Conservation (phyloP, 2,797 vertebrate species). For the Pantherophis alleghaniensis region DNA sequence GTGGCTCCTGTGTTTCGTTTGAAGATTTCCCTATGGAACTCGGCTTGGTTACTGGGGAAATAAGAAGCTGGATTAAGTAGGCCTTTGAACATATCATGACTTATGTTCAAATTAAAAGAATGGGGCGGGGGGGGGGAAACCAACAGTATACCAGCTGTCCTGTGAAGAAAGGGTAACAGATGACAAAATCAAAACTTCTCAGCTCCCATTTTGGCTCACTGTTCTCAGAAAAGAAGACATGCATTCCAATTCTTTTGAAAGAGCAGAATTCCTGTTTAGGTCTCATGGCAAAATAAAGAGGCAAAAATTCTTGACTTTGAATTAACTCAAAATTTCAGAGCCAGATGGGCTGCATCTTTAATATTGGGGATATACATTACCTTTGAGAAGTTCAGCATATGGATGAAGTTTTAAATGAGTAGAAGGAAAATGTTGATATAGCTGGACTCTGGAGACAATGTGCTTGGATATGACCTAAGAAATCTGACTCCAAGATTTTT, state of each 20-base stretch:
- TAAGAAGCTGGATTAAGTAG: neutral
- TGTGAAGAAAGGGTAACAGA: neutral
- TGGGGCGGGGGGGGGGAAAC: neutral
- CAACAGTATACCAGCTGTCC: neutral
- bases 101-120: neutral
- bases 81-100: neutral
- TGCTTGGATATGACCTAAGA: neutral
- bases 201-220: neutral
- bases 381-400: neutral
- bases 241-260: neutral
- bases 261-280: neutral
- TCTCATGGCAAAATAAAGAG: neutral
- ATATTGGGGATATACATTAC: neutral
- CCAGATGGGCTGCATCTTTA: neutral
- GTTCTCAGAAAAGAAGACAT: neutral
- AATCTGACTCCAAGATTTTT: neutral
- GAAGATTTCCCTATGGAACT: neutral
- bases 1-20: neutral
- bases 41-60: neutral
- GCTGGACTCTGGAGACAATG: neutral
- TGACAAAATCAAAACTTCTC: neutral
- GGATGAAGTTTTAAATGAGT: neutral
- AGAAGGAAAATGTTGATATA: neutral
- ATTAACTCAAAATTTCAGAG: neutral
- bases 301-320: neutral